Evolutionary conservation across 2,888 invertebrate species (phyloP).

Genomic region (Pammene aurita): DNA sequence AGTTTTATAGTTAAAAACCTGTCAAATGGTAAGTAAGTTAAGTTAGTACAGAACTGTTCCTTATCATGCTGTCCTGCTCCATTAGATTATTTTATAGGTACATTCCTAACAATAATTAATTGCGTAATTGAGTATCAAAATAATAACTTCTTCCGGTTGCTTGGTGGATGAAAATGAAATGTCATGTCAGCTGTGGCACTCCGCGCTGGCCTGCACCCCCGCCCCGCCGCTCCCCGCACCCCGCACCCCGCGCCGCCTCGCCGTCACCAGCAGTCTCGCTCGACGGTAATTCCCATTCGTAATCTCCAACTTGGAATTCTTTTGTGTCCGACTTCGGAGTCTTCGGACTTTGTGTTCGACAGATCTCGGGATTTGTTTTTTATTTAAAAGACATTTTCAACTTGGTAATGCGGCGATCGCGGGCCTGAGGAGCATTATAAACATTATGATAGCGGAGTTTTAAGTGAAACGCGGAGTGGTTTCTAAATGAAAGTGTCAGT

Average conservation of each 20-base stretch:
- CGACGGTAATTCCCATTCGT: conserved; percentile 32
- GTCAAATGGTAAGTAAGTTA: too few relatives aligned
- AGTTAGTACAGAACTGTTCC: too few relatives aligned
- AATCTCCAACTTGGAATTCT: conserved; percentile 30
- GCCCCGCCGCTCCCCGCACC: neutral
- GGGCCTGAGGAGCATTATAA: conserved; percentile 9
- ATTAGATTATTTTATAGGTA: too few relatives aligned
- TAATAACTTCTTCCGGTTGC: neutral
- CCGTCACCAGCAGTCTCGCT: conserved; percentile 5
- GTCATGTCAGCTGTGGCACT: conserved; percentile 14
- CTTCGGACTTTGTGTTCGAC: conserved; percentile 36
- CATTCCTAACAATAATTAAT: too few relatives aligned
- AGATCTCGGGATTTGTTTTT: conserved; percentile 34
- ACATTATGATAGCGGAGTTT: neutral
- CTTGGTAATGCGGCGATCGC: conserved; percentile 19
- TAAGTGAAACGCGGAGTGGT: neutral
- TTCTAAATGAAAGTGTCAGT: conserved; percentile 5
- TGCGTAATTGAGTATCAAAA: neutral
- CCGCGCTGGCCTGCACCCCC: neutral
- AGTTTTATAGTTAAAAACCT: too few relatives aligned
- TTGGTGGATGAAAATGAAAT: conserved; percentile 6
- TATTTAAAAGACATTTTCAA: conserved; percentile 31
- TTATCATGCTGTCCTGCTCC: too few relatives aligned
- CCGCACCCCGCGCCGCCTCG: neutral
- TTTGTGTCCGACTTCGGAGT: conserved; percentile 28